phyloP scores from a whole-genome alignment of 2,113 vertebrate species.

The Microtus ochrogaster region DNA sequence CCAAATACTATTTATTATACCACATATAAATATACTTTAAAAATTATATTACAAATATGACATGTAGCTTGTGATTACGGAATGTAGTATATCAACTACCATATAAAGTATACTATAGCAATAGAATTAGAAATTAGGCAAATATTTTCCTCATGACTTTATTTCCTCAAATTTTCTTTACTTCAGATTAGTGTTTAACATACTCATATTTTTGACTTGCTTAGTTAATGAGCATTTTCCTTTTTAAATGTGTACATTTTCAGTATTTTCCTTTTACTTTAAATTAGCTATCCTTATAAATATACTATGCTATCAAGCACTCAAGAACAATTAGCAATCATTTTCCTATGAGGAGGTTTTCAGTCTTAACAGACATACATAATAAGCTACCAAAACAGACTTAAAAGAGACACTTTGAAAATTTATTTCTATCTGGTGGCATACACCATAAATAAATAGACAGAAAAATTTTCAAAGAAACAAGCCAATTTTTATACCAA shows the following conservation, averaged over 20 bases:
- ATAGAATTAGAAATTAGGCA: too few species aligned
- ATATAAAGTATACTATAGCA: background rate
- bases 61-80: background rate
- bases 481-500: background rate
- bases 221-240: background rate
- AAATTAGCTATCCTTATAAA: slow-evolving; percentile 23
- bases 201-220: slow-evolving; percentile 56
- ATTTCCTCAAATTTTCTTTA: background rate
- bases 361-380: background rate
- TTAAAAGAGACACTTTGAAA: background rate
- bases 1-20: slow-evolving; percentile 75
- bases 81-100: background rate
- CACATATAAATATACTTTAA: background rate
- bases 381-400: background rate
- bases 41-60: background rate
- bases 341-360: slow-evolving; percentile 29
- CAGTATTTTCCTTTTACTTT: slow-evolving; percentile 22
- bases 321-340: background rate
- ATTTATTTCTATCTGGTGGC: background rate
- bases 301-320: background rate
- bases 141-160: background rate
- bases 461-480: background rate
- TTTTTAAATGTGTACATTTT: slow-evolving; percentile 47
- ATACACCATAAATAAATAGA: background rate
- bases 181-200: slow-evolving; percentile 9